Evolutionary conservation across 2,888 invertebrate species (phyloP).

Genomic region (Idaea biselata): DNA sequence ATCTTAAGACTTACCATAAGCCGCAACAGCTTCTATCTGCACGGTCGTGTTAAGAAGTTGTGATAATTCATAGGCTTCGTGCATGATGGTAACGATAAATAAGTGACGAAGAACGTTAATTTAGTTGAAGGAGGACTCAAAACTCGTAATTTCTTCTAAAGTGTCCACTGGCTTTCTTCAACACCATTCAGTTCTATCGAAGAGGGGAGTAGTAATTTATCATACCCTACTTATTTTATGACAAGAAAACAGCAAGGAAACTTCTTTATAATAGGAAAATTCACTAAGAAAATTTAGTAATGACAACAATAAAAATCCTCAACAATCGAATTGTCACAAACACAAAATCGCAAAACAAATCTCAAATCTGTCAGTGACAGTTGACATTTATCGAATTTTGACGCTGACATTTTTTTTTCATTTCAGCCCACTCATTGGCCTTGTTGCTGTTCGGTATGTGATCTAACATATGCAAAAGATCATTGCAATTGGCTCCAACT

Average conservation of each 20-base stretch:
- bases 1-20: slow-evolving; percentile 85
- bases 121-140: background rate
- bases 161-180: background rate
- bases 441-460: too few species aligned
- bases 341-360: slow-evolving; percentile 1
- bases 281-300: background rate
- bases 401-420: background rate
- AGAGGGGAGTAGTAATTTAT: too few species aligned
- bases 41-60: slow-evolving; percentile 91
- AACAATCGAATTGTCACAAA: background rate
- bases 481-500: too few species aligned
- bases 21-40: slow-evolving; percentile 95
- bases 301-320: background rate
- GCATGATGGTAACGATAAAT: slow-evolving; percentile 75
- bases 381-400: background rate
- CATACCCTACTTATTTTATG: background rate
- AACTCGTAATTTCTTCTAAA: background rate
- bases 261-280: background rate
- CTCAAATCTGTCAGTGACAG: background rate
- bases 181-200: background rate
- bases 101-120: background rate
- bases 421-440: too few species aligned
- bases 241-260: background rate
- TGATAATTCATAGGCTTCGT: slow-evolving; percentile 92
- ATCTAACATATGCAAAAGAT: too few species aligned